Evolutionary conservation across 2,888 invertebrate genomes (phyloP).

Genomic region (Xanthia icteritia): DNA sequence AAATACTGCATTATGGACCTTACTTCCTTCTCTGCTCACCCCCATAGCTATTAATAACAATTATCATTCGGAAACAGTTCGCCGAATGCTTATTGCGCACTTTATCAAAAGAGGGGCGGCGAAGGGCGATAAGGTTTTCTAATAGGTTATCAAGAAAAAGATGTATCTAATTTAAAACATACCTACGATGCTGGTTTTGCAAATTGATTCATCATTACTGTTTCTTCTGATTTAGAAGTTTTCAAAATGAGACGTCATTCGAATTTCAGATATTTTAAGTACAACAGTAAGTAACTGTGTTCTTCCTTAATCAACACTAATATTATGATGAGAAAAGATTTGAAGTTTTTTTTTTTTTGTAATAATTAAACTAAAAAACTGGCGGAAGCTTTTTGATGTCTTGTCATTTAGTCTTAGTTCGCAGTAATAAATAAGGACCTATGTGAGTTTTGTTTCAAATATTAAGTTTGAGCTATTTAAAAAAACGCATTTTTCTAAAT

Average conservation of each 20-base stretch:
- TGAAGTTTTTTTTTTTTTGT: too few relatives aligned
- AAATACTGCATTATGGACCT: constrained; percentile 27
- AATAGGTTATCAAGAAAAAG: constrained; percentile 18
- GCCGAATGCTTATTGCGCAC: constrained; percentile 58
- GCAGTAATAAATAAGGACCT: too few relatives aligned
- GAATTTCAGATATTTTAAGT: too few relatives aligned
- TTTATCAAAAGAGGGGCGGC: constrained; percentile 52
- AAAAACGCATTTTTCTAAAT: too few relatives aligned
- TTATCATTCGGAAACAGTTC: constrained; percentile 56
- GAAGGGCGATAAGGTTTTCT: constrained; percentile 11
- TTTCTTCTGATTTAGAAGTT: neutral
- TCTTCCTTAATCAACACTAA: too few relatives aligned
- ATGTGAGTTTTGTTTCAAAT: too few relatives aligned
- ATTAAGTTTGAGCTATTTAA: too few relatives aligned
- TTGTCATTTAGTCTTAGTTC: too few relatives aligned
- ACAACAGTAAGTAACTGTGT: too few relatives aligned
- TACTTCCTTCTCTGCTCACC: constrained; percentile 11
- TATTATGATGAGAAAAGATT: too few relatives aligned
- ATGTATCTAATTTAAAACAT: constrained; percentile 5
- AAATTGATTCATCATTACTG: neutral
- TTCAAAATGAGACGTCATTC: neutral
- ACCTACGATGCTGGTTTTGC: neutral
- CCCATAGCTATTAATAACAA: constrained; percentile 65
- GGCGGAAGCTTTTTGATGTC: too few relatives aligned
- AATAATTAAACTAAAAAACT: too few relatives aligned